phyloP scores from a whole-genome alignment of 2,113 vertebrate genomes.

The Neolamprologus ventralis region DNA sequence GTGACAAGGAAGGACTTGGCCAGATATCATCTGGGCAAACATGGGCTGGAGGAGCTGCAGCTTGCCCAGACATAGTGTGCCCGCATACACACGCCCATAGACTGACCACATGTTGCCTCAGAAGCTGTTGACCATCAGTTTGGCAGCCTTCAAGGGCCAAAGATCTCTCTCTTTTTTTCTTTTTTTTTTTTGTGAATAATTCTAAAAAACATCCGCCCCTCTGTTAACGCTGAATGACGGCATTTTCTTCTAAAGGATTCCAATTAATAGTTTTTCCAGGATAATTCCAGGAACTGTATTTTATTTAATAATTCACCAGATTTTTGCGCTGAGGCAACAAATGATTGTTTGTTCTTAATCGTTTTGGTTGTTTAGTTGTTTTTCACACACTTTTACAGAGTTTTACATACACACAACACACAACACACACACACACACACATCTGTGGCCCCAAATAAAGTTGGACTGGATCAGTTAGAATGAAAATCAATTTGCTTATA shows the following conservation, averaged over 20 bases:
- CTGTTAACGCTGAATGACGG: background rate
- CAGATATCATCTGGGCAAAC: conserved; percentile 89
- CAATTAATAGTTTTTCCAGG: background rate
- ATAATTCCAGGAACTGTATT: background rate
- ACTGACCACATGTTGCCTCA: conserved; percentile 45
- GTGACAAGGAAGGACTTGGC: conserved; percentile 96
- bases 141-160: background rate
- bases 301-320: background rate
- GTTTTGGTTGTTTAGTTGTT: background rate
- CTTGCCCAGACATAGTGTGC: conserved; percentile 86
- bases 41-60: conserved; percentile 89
- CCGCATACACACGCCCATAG: background rate
- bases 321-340: background rate
- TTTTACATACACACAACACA: background rate
- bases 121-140: background rate
- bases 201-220: background rate
- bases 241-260: background rate
- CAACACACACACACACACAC: background rate
- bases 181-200: background rate
- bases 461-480: background rate
- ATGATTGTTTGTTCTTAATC: background rate
- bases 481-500: background rate
- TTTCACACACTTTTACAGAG: background rate
- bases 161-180: background rate
- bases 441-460: background rate